Evolutionary conservation across 2,888 invertebrate species (phyloP), one percentile per base, ranked within the genome.

Genomic region (Erebia ligea): DNA sequence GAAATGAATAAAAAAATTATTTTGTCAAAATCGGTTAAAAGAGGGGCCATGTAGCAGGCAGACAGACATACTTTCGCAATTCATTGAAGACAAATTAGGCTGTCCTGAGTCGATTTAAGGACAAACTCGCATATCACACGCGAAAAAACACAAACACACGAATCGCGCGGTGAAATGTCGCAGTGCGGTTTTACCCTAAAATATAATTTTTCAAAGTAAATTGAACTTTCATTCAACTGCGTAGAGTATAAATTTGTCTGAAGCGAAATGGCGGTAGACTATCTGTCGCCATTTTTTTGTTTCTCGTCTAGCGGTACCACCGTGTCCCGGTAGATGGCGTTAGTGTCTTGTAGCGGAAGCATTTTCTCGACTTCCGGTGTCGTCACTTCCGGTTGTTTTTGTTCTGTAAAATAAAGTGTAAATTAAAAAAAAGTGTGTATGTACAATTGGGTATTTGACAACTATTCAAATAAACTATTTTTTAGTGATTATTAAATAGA

Each of bases 301-400:
- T 76, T 76, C 1, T 74, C 72, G 11, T 67, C 75, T 0, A 89
- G 70, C 4, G 91, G 85, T 75, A 86, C 78, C 1, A 88, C 88
- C 0, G 91, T 91, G 56, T 87, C 87, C 1, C 79, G 76, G 65
- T 91, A 92, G 77, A 91, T 84, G 77, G 82, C 84, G 79, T 75
- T 79, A 48, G 70, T 76, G 0, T 59, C 8, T 0, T 82, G 74
- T 4, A 67, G 74, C 0, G 83, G 82, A 0, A 91, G 73, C 91
- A 91, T 91, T 68, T 87, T 90, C 74, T 89, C 86, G 0, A 81
- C 88, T 70, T 89, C 90, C 52, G 76, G 73, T 1, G 75, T 67
- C 8, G 77, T 73, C 13, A 56, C 61, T 67, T 77, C 13, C 34
- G 76, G 71, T 61, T 76, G 76, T 70, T 81, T 80, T 68, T 76